These are phyloP conservation scores for Cydia strobilella DNA, from an alignment of 1,140 invertebrate species.

Conservation along the genomic window DNA sequence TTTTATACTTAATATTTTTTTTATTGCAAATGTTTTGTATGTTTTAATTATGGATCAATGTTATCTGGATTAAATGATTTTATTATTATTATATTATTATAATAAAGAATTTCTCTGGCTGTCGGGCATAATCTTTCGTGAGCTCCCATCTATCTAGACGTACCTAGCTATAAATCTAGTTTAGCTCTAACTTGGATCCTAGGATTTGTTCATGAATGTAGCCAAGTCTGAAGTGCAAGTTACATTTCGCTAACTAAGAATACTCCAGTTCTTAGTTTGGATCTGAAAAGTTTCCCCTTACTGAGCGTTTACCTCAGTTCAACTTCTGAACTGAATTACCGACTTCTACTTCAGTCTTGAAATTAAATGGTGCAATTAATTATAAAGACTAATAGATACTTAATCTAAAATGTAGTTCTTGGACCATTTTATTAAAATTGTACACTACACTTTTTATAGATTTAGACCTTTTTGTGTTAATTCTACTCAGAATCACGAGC, in stretches of 20 bases:
- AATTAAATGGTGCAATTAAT: neutral
- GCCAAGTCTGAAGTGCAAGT: neutral
- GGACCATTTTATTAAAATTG: too few species aligned
- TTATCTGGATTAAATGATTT: too few species aligned
- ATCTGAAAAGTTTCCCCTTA: constrained; percentile 11
- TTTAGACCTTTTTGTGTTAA: too few species aligned
- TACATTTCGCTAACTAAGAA: constrained; percentile 9
- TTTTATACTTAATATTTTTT: too few species aligned
- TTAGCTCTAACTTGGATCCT: neutral
- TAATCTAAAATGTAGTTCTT: too few species aligned
- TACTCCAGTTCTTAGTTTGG: neutral
- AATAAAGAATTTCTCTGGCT: too few species aligned
- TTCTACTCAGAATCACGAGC: too few species aligned
- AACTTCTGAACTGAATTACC: neutral
- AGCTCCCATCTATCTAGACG: neutral
- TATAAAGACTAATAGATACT: neutral
- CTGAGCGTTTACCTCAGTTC: constrained; percentile 6
- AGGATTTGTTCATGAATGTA: neutral
- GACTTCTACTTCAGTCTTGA: neutral
- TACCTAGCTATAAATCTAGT: constrained; percentile 2
- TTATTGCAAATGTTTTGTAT: too few species aligned
- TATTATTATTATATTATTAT: too few species aligned
- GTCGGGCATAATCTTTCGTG: neutral
- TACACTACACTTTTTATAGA: too few species aligned
- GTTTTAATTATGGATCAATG: too few species aligned